Base-by-base conservation (phyloP, 2,113 vertebrate species). In the Macrotus californicus region DNA sequence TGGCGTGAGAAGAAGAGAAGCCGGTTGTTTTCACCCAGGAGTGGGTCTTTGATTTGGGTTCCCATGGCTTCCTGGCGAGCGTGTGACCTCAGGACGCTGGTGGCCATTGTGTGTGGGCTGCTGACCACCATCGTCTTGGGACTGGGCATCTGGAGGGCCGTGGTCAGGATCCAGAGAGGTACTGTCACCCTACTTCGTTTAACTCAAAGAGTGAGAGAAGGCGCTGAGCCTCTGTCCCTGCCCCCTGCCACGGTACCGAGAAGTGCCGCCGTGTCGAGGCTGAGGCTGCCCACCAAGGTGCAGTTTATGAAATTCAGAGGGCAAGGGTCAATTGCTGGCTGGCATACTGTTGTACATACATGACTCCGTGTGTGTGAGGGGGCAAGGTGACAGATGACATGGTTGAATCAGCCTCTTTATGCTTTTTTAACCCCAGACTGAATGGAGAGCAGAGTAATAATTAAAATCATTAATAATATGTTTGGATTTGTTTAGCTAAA, bases 131-230 rank as follows among this genome's bases (percentile, higher is more conserved):
- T 46, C 5, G 14, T 97, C 87, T 83, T 87, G 26, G 92, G 1
- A 0, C 64, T 98, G 34, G 81, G 85, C 36, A 83, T 97, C 89
- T 98, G 97, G 97, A 96, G 93, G 48, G 9, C 83, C 16, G 52
- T 97, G 12, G 1, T 96, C 92, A 93, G 39, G 64, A 95, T 96
- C 92, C 91, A 96, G 66, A 80, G 5, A 97, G 97, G 96, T 98
- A 98, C 97, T 70, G 56, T 36, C 2, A 1, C 56, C 36, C 29
- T 94, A 5, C 50, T 89, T 39, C 1, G 0, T 31, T 95, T 69
- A 66, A 77, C 87, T 76, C 15, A n/a, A n/a, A 81, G 66, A 52
- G 41, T 5, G 5, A 72, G 50, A 59, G 56, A 76, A 83, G 85
- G 59, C 7, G 31, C 6, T 41, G 83, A 56, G 76, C 26, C 26